Evolutionary conservation across 1,140 invertebrate species (phyloP).

Genomic region (Micrasema longulum): DNA sequence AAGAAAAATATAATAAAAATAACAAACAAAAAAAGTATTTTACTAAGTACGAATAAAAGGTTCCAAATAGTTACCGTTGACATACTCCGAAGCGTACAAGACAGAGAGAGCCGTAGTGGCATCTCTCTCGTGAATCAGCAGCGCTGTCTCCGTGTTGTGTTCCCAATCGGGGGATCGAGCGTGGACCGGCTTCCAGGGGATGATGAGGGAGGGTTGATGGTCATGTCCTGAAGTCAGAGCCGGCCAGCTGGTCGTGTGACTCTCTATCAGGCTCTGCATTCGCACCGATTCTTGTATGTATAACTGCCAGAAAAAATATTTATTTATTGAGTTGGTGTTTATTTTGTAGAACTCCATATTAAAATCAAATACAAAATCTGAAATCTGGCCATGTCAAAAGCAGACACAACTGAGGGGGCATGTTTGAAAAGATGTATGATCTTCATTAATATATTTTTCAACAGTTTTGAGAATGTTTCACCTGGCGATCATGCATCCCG

Average conservation of each 20-base stretch:
- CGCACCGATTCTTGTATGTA: constrained; percentile 81
- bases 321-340: too few relatives aligned
- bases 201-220: constrained; percentile 48
- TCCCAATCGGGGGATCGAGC: constrained; percentile 57
- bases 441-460: too few relatives aligned
- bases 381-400: too few relatives aligned
- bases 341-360: too few relatives aligned
- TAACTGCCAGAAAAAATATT: constrained; percentile 67
- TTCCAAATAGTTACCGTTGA: constrained; percentile 70
- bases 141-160: constrained; percentile 58
- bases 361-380: too few relatives aligned
- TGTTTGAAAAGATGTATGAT: too few relatives aligned
- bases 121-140: constrained; percentile 36
- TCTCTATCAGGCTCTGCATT: constrained; percentile 48
- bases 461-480: constrained; percentile 51
- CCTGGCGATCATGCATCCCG: constrained; percentile 87
- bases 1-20: too few relatives aligned
- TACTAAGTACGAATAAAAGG: too few relatives aligned
- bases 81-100: constrained; percentile 77
- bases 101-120: constrained; percentile 74
- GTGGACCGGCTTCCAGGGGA: constrained; percentile 80
- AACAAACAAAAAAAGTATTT: too few relatives aligned
- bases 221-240: constrained; percentile 6
- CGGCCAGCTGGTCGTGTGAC: constrained; percentile 9
- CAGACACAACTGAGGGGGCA: too few relatives aligned